These are phyloP conservation scores for Brachionus paranguensis DNA, from an alignment of 1,140 invertebrate species.

Conservation along the genomic window DNA sequence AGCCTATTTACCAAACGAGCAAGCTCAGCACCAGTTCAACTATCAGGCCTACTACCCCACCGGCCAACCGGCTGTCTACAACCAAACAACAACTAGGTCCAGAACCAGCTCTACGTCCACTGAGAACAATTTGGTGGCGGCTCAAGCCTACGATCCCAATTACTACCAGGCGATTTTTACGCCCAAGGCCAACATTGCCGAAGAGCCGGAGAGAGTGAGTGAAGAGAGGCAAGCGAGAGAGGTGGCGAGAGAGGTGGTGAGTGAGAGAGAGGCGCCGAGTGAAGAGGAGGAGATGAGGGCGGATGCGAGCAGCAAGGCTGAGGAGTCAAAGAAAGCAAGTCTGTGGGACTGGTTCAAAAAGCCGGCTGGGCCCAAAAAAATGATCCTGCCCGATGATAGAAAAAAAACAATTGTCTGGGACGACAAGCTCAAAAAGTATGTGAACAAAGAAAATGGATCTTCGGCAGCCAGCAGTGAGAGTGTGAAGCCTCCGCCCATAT, in stretches of 20 bases:
- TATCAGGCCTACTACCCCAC: not conserved
- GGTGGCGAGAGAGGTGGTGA: no score
- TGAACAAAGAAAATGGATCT: not conserved
- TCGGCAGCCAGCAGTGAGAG: not conserved
- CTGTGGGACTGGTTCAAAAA: constrained; percentile 4
- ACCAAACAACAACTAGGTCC: not conserved
- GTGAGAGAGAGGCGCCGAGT: not conserved
- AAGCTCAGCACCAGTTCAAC: not conserved
- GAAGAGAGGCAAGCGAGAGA: not conserved
- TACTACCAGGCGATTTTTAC: not conserved
- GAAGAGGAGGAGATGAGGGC: not conserved
- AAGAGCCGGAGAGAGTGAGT: not conserved
- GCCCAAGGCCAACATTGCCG: not conserved
- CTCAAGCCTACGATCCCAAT: not conserved
- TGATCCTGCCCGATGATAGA: constrained; percentile 26
- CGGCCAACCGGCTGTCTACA: not conserved
- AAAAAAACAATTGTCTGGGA: constrained; percentile 39
- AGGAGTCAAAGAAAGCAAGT: not conserved
- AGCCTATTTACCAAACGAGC: not conserved
- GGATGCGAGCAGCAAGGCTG: not conserved
- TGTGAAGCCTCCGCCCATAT: constrained; percentile 5
- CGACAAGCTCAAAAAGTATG: constrained; percentile 37
- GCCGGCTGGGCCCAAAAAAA: constrained; percentile 10
- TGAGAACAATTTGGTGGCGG: not conserved
- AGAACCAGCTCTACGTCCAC: not conserved